Conservation (phyloP, 2,888 invertebrate genomes). For the Odontocolon sp. region DNA sequence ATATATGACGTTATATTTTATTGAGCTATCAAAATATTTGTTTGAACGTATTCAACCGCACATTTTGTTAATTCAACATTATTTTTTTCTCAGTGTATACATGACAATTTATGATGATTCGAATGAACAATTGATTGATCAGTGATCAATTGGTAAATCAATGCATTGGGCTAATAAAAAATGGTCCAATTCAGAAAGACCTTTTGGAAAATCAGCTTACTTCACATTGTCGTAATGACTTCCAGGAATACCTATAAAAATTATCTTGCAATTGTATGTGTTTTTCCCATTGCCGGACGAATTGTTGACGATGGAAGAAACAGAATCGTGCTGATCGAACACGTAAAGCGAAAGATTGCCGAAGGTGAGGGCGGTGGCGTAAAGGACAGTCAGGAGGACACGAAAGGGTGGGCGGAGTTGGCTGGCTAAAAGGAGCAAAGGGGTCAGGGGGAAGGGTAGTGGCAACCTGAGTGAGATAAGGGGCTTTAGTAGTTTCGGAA, state of each 20-base stretch:
- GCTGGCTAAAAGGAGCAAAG: slow-evolving; percentile 59
- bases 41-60: too few species aligned
- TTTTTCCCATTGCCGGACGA: slow-evolving; percentile 11
- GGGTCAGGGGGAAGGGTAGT: slow-evolving; percentile 38
- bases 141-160: too few species aligned
- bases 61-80: too few species aligned
- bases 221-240: neutral
- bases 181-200: too few species aligned
- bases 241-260: neutral
- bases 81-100: too few species aligned
- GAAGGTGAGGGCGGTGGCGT: slow-evolving; percentile 9
- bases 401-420: slow-evolving; percentile 59
- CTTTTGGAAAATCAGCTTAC: neutral
- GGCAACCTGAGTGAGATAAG: slow-evolving; percentile 71
- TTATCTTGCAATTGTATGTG: neutral
- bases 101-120: too few species aligned
- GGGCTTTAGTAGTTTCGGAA: slow-evolving; percentile 72
- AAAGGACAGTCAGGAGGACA: slow-evolving; percentile 49
- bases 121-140: too few species aligned
- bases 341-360: slow-evolving; percentile 54
- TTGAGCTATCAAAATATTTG: too few species aligned
- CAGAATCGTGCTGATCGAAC: slow-evolving; percentile 12
- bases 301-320: slow-evolving; percentile 2
- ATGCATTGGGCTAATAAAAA: too few species aligned
- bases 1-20: too few species aligned